Evolutionary conservation across 2,113 vertebrate species (phyloP).

Genomic region (Mus pahari): DNA sequence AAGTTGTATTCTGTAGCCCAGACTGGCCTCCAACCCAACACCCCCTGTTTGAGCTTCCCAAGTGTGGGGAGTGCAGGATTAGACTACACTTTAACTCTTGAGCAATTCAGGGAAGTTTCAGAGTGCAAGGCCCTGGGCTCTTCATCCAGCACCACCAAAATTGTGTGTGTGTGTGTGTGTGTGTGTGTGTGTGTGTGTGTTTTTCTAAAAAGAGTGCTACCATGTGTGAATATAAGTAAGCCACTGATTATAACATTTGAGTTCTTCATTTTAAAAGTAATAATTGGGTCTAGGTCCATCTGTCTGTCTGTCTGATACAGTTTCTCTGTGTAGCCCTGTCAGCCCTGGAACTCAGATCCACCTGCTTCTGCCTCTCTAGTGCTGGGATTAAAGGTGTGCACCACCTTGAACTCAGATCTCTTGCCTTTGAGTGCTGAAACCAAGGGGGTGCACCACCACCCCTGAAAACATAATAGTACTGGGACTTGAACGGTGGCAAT

Average conservation of each 20-base stretch:
- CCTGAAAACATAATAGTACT: neutral
- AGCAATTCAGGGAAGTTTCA: neutral
- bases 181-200: neutral
- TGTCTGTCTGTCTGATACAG: neutral
- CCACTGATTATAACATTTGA: neutral
- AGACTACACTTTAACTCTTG: neutral
- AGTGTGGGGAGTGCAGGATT: neutral
- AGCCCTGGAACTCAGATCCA: neutral
- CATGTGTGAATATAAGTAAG: neutral
- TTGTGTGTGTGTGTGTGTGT: neutral
- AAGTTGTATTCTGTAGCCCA: constrained; percentile 8
- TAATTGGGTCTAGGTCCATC: neutral
- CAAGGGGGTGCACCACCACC: too few relatives aligned
- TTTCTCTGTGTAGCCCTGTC: neutral
- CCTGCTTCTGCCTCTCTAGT: neutral
- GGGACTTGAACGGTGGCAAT: neutral
- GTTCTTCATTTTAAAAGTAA: neutral
- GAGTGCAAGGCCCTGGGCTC: neutral
- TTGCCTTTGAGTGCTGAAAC: neutral
- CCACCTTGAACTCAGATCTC: neutral
- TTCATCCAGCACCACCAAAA: neutral
- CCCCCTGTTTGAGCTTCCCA: neutral
- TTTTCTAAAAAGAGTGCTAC: neutral
- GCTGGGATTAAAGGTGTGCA: neutral
- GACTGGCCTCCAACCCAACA: neutral